Conservation (phyloP, 2,113 vertebrate species). For the Eleginops maclovinus region DNA sequence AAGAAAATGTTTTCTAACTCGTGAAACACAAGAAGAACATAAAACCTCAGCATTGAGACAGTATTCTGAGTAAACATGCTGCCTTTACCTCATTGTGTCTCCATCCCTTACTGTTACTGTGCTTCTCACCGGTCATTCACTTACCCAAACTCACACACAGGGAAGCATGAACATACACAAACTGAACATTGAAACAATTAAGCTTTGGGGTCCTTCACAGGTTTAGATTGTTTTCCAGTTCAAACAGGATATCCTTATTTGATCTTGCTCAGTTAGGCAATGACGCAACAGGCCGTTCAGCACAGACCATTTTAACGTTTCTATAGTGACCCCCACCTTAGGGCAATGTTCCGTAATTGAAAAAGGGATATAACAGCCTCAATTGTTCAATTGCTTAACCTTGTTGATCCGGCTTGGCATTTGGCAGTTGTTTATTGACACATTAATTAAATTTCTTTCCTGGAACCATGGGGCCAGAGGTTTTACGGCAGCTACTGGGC, state of each 20-base stretch:
- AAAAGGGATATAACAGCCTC: constrained; percentile 50
- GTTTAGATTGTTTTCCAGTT: constrained; percentile 57
- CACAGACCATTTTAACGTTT: constrained; percentile 33
- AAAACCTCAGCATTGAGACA: neutral
- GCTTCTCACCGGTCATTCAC: neutral
- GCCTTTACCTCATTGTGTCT: neutral
- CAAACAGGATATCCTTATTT: constrained; percentile 70
- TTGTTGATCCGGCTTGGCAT: constrained; percentile 22
- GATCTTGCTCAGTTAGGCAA: constrained; percentile 48
- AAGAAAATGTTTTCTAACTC: neutral
- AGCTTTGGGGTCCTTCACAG: constrained; percentile 14
- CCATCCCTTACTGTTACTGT: neutral
- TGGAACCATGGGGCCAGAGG: neutral
- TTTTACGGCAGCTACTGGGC: constrained; percentile 19
- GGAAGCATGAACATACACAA: constrained; percentile 34
- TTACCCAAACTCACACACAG: constrained; percentile 17
- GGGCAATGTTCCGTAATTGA: constrained; percentile 52
- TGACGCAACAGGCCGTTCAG: constrained; percentile 50
- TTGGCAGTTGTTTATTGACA: constrained; percentile 28
- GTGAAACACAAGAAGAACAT: neutral
- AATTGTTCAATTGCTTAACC: constrained; percentile 28
- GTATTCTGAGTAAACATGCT: neutral
- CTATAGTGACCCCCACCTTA: constrained; percentile 52
- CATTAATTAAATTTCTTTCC: constrained; percentile 48
- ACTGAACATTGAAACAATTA: constrained; percentile 40